A percentile compares a stretch with the other conserved stretches of the same genome.
Evolutionary conservation across 1,140 invertebrate genomes (phyloP).

Genomic region (Polypedilum vanderplanki): DNA sequence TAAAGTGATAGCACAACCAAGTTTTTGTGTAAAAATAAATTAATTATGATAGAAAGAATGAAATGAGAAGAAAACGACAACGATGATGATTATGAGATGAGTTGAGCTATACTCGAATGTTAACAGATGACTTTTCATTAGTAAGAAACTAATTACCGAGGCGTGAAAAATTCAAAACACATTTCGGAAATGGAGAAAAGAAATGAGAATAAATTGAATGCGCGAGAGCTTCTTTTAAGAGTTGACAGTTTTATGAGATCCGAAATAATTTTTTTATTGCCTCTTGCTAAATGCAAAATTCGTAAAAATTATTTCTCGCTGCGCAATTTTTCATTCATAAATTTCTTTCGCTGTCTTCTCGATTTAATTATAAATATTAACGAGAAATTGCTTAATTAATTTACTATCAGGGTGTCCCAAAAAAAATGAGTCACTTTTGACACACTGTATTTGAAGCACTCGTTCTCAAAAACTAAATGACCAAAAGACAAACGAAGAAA

Average conservation of each 20-base stretch:
- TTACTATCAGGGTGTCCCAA: too few relatives aligned
- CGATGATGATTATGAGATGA: neutral
- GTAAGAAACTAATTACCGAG: slow-evolving; percentile 22
- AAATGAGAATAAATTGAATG: neutral
- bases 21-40: slow-evolving; percentile 20
- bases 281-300: slow-evolving; percentile 24
- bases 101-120: neutral
- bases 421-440: too few relatives aligned
- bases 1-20: neutral
- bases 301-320: neutral
- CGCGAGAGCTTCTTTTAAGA: neutral
- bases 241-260: slow-evolving; percentile 27
- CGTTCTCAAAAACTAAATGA: too few relatives aligned
- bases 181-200: slow-evolving; percentile 23
- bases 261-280: slow-evolving; percentile 24
- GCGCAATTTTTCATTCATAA: slow-evolving; percentile 18
- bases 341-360: neutral
- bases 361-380: slow-evolving; percentile 2
- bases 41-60: neutral
- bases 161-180: slow-evolving; percentile 28
- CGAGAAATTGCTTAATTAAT: slow-evolving; percentile 1
- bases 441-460: too few relatives aligned
- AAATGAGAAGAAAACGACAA: neutral
- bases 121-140: slow-evolving; percentile 29
- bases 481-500: too few relatives aligned